Percentiles rank a stretch among this genome's conserved stretches.
These are phyloP conservation scores for Bhutanitis thaidina DNA, from an alignment of 2,888 invertebrate genomes.

Conservation along the genomic window DNA sequence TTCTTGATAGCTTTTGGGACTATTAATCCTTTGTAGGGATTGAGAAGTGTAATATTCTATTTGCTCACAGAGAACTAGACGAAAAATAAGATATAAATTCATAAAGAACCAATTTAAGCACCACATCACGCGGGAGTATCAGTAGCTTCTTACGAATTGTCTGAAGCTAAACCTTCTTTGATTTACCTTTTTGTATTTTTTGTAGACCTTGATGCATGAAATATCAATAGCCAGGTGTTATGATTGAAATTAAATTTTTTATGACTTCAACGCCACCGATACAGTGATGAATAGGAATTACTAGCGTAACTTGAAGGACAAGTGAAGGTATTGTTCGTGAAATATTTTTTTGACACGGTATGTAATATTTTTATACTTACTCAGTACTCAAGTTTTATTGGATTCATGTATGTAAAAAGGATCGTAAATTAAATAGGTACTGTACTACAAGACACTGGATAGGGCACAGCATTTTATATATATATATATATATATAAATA, in stretches of 20 bases:
- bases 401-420: too few species aligned
- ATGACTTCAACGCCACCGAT: slow-evolving; percentile 41
- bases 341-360: too few species aligned
- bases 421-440: too few species aligned
- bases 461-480: too few species aligned
- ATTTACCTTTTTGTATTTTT: slow-evolving; percentile 46
- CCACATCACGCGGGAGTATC: slow-evolving; percentile 2
- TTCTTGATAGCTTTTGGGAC: neutral
- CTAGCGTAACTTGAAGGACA: neutral
- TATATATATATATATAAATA: too few species aligned
- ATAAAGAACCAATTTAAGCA: neutral
- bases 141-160: neutral
- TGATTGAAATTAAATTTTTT: slow-evolving; percentile 74
- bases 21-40: slow-evolving; percentile 1
- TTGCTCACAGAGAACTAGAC: slow-evolving; percentile 34
- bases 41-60: slow-evolving; percentile 58
- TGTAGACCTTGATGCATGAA: slow-evolving; percentile 50
- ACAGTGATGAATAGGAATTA: neutral
- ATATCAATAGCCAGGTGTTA: slow-evolving; percentile 63
- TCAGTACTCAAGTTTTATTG: too few species aligned
- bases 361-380: too few species aligned
- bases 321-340: neutral
- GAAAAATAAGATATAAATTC: slow-evolving; percentile 19
- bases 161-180: neutral
- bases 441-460: too few species aligned